These are phyloP conservation scores for Coracopsis vasa DNA, from an alignment of 2,113 vertebrate species.

Conservation along the genomic window DNA sequence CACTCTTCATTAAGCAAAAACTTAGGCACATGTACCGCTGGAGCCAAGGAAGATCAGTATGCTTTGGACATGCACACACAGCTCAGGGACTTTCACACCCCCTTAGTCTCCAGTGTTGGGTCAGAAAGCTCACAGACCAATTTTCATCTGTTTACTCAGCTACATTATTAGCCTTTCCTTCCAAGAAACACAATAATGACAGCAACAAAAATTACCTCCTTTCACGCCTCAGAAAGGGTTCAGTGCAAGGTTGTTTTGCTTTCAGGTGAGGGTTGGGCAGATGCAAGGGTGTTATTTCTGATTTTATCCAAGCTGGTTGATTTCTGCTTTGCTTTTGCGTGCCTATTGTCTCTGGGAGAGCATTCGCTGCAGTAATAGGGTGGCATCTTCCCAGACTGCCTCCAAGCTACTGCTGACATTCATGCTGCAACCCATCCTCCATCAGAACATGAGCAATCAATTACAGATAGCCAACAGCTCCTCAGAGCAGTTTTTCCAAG, in stretches of 20 bases:
- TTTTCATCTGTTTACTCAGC: background rate
- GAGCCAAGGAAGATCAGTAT: background rate
- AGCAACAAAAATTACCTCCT: background rate
- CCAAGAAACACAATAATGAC: background rate
- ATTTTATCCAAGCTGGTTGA: conserved; percentile 33
- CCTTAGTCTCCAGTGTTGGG: background rate
- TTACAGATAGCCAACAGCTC: conserved; percentile 3
- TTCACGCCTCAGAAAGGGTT: background rate
- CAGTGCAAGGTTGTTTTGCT: conserved; percentile 3
- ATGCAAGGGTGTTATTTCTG: background rate
- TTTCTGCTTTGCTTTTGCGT: background rate
- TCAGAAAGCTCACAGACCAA: background rate
- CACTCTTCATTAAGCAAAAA: background rate
- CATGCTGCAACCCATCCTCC: conserved; percentile 24
- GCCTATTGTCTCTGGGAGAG: background rate
- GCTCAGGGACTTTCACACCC: background rate
- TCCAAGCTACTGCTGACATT: background rate
- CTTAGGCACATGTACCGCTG: background rate
- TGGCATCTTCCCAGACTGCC: conserved; percentile 36
- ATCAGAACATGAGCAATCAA: background rate
- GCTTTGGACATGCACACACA: background rate
- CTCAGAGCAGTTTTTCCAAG: background rate
- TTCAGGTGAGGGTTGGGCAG: background rate
- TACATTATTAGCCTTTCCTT: background rate
- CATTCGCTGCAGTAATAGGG: conserved; percentile 11